A percentile compares a stretch with the other conserved stretches of the same genome.
These are phyloP conservation scores for Oxyura jamaicensis DNA, from an alignment of 2,113 vertebrate genomes.

Conservation along the genomic window DNA sequence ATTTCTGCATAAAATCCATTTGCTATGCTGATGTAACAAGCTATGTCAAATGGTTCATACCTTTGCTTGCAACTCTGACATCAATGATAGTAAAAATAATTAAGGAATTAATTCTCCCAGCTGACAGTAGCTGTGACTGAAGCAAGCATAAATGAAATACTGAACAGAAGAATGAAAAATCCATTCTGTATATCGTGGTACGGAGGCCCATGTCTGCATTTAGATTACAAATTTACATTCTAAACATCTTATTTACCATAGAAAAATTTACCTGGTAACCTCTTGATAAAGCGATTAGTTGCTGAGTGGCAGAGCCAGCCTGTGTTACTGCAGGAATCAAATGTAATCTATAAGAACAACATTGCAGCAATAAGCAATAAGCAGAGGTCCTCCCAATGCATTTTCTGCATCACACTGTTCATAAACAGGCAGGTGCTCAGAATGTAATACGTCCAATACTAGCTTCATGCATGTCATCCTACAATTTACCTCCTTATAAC, in stretches of 20 bases:
- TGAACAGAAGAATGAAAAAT: not conserved
- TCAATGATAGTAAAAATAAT: constrained; percentile 34
- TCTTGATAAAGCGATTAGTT: constrained; percentile 4
- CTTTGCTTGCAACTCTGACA: not conserved
- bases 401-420: not conserved
- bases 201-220: not conserved
- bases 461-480: not conserved
- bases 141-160: not conserved
- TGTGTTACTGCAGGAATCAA: constrained; percentile 14
- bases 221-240: not conserved
- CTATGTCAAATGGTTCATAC: not conserved
- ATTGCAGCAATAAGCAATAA: not conserved
- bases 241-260: not conserved
- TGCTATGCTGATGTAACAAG: not conserved
- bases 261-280: constrained; percentile 1
- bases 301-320: constrained; percentile 5
- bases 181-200: not conserved
- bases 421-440: not conserved
- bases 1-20: constrained; percentile 7
- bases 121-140: not conserved
- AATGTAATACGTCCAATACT: not conserved
- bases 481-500: not conserved
- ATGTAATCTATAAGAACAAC: not conserved
- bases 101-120: not conserved
- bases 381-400: not conserved